Evolutionary conservation across 2,113 vertebrate genomes (phyloP), one percentile per base, ranked within the genome.

Genomic region (Seriola aureovittata): DNA sequence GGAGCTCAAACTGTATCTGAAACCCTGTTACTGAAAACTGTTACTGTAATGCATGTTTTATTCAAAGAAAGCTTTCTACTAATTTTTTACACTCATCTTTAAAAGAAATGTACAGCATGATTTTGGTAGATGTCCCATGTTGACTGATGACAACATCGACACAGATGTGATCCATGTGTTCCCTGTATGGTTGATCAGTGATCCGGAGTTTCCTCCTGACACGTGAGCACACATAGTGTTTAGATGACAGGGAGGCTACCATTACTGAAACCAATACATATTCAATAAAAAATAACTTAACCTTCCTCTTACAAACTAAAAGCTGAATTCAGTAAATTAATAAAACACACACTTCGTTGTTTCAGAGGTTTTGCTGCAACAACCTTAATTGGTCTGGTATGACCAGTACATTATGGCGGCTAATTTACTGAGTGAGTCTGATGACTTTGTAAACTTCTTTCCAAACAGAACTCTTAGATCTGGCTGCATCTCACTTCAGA

Each of bases 1-100:
- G 71, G 67, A 29, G 32, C 19, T 70, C 66, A 75, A 72, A 38
- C 75, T 62, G 70, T 0, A 23, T 64, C 55, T 73, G 54, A 57
- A 74, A 50, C 29, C 46, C n/a, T 71, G 29, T 29, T 29, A 29
- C 29, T 29, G 29, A 29, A 23, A 50, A 65, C 34, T 65, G 32
- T 66, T 29, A 5, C 44, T 62, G 40, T 29, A 29, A 58, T 23
- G 11, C 40, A 40, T 23, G 42, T 83, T 83, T 80, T 52, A 10
- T 52, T 75, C 25, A 80, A 52, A 60, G 5, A 64, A 55, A 71
- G 21, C 65, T 7, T 11, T 79, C 57, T 67, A 74, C 23, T 19
- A 8, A n/a, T 13, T 62, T 60, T 40, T 60, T 40, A 65, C 59
- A 82, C 34, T 65, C 50, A 68, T 36, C 73, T 54, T 34, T 23